A percentile compares a stretch with the other conserved stretches of the same genome.
phyloP scores from a whole-genome alignment of 2,797 vertebrate species.

The Poeciliopsis paucimaculata region DNA sequence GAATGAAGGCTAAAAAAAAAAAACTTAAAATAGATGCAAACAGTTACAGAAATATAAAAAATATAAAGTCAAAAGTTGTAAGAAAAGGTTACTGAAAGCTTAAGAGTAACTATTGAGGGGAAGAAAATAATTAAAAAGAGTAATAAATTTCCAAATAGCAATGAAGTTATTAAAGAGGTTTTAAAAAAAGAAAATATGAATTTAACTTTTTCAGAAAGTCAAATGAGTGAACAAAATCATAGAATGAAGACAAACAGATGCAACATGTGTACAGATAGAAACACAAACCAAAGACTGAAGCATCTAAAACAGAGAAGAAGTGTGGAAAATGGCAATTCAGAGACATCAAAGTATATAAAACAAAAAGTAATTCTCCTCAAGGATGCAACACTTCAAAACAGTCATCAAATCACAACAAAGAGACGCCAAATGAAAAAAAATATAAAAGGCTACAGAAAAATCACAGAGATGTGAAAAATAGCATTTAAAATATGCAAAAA shows the following conservation, averaged over 20 bases:
- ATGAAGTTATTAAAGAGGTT: neutral
- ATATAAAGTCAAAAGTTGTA: neutral
- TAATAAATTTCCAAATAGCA: neutral
- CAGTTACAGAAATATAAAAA: neutral
- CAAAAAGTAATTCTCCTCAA: neutral
- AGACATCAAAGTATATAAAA: neutral
- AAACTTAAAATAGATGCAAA: neutral
- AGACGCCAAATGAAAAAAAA: neutral
- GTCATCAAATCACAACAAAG: neutral
- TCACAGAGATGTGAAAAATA: neutral
- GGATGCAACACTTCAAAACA: neutral
- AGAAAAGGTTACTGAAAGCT: neutral
- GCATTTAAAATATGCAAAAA: neutral
- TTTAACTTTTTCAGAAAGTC: neutral
- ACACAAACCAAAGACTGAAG: neutral
- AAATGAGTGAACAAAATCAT: neutral
- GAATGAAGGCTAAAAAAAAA: neutral
- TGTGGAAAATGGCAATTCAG: neutral
- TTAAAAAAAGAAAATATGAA: neutral
- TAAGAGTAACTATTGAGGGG: neutral
- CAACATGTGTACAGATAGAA: neutral
- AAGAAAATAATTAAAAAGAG: neutral
- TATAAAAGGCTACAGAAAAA: neutral
- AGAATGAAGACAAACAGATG: neutral
- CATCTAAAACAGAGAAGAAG: neutral